Percentiles rank a stretch among this genome's conserved stretches.
Conservation (phyloP, 2,888 invertebrate species). For the Mimumesa dahlbomi region DNA sequence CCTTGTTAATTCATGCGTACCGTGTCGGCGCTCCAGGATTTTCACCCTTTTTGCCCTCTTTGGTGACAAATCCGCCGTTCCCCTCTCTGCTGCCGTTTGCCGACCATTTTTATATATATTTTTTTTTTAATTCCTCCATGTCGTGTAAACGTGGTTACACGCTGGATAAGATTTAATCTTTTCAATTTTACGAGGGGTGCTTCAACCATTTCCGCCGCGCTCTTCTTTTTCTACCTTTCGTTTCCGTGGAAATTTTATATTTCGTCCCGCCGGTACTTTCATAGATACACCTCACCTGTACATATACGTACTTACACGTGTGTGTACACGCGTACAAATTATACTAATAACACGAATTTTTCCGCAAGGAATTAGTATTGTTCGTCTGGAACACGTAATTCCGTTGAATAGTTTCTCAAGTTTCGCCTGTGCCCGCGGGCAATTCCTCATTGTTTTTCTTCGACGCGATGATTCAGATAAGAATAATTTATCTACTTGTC, state of each 20-base stretch:
- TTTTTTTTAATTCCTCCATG: no score
- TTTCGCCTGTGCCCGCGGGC: background rate
- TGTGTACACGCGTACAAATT: no score
- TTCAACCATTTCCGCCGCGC: no score
- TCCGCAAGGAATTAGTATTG: no score
- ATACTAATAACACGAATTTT: no score
- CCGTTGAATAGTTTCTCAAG: no score
- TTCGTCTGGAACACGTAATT: no score
- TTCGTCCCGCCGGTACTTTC: no score
- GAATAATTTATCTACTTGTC: background rate
- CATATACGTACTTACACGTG: no score
- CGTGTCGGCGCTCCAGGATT: slow-evolving; percentile 12
- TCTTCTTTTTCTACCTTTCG: no score
- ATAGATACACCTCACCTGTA: no score
- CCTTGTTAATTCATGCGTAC: slow-evolving; percentile 55
- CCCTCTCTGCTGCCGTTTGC: background rate
- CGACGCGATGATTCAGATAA: background rate
- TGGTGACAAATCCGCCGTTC: background rate
- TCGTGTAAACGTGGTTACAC: background rate
- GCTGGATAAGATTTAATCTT: background rate
- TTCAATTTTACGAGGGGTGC: background rate
- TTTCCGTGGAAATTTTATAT: no score
- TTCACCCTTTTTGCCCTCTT: slow-evolving; percentile 26
- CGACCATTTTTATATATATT: background rate
- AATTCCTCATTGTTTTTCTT: background rate